Base-by-base conservation (phyloP, 2,888 invertebrate genomes). In the Tuberolachnus salignus region DNA sequence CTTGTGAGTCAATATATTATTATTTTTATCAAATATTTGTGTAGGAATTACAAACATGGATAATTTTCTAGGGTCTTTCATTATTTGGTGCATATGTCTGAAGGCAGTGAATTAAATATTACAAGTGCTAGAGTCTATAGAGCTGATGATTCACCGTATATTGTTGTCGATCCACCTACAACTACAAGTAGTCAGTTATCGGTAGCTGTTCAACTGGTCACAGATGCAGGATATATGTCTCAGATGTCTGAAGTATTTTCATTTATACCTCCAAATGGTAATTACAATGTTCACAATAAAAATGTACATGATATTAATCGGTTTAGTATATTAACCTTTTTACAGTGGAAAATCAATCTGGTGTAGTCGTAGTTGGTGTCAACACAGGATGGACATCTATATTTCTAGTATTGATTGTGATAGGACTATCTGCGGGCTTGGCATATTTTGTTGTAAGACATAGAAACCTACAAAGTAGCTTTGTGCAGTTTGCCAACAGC, bases 401-500 rank as follows among this genome's bases (percentile, higher is more conserved):
- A 11, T 21, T 78, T 49, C 59, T 78, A 16, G 69, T 78, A 10
- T 34, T 78, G 4, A 1, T 78, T 51, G 78, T 78, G n/a, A 51
- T 78, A 44, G 63, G 59, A 42, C 51, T 78, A n/a, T 69, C 78
- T 21, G 69, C 57, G 59, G 78, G 67, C 19, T n/a, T 78, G n/a
- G 59, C 59, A 21, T 78, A 78, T n/a, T 78, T 78, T 42, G 78
- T 78, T 57, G 8, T 78, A 34, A 61, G 78, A 51, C 78, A 78
- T 42, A 64, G 81, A 61, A 81, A 81, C 46, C 59, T 80, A 34
- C 73, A 80, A 84, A 89, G 91, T 82, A 92, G 91, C 83, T 94
- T 94, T 86, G 89, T 92, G 74, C 89, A 93, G 73, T 94, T 94
- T 86, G 92, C 92, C 49, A 92, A 92, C 85, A 92, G 92, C 82